A percentile compares a stretch with the other conserved stretches of the same genome.
phyloP scores from a whole-genome alignment of 2,797 vertebrate genomes.

The Ibycter americanus region DNA sequence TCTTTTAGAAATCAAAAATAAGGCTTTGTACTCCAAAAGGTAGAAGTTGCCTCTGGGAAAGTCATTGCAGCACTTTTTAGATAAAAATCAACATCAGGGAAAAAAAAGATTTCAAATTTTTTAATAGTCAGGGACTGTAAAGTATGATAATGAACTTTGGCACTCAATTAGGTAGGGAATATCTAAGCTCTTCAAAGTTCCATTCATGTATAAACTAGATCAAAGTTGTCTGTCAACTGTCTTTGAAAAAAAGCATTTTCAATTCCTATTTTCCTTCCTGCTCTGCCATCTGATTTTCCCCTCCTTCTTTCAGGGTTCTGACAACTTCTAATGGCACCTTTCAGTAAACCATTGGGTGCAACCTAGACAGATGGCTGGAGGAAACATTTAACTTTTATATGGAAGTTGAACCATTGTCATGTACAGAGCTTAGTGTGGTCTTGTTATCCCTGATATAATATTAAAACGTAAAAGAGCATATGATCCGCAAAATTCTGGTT shows the following conservation, averaged over 20 bases:
- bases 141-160: conserved; percentile 50
- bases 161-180: conserved; percentile 41
- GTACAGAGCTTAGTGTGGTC: neutral
- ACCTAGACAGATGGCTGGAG: neutral
- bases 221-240: conserved; percentile 54
- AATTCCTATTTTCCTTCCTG: neutral
- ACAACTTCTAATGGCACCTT: conserved; percentile 5
- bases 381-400: conserved; percentile 24
- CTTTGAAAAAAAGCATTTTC: conserved; percentile 43
- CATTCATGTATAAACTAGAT: conserved; percentile 46
- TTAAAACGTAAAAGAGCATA: neutral
- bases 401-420: neutral
- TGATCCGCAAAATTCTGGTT: neutral
- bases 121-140: neutral
- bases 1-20: conserved; percentile 56
- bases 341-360: neutral
- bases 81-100: conserved; percentile 30
- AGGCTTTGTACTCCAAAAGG: conserved; percentile 52
- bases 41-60: conserved; percentile 68
- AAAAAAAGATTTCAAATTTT: neutral
- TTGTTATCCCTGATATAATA: neutral
- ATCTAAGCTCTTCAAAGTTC: conserved; percentile 47
- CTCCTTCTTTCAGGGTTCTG: conserved; percentile 29
- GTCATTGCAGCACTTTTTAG: conserved; percentile 41
- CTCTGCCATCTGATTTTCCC: neutral